Percentiles rank a stretch among this genome's conserved stretches.
Evolutionary conservation across 2,888 invertebrate species (phyloP).

Genomic region (Watsonalla binaria): DNA sequence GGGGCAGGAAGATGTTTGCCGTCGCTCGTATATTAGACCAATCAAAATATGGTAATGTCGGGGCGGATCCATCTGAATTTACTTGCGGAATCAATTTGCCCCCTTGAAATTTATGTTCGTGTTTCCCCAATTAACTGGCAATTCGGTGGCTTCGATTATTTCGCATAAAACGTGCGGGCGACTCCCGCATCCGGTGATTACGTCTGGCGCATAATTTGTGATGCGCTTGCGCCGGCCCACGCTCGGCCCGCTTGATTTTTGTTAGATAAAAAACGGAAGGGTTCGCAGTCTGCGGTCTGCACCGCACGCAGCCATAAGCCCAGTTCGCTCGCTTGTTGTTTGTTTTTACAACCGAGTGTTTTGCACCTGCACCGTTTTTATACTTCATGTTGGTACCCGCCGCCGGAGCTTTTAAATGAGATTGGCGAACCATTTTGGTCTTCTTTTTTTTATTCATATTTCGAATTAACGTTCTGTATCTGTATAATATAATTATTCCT

Average conservation of each 20-base stretch:
- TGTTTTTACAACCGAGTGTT: slow-evolving; percentile 58
- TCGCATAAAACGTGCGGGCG: slow-evolving; percentile 74
- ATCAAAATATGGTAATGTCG: slow-evolving; percentile 71
- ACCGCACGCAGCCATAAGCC: slow-evolving; percentile 4
- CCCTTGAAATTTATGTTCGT: slow-evolving; percentile 66
- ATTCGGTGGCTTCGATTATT: slow-evolving; percentile 78
- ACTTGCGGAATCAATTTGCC: slow-evolving; percentile 68
- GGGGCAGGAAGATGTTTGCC: slow-evolving; percentile 59
- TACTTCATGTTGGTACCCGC: slow-evolving; percentile 45
- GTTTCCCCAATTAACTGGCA: slow-evolving; percentile 75
- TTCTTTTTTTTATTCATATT: slow-evolving; percentile 39
- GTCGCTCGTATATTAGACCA: slow-evolving; percentile 60
- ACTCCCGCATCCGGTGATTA: slow-evolving; percentile 79
- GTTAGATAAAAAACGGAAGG: slow-evolving; percentile 71
- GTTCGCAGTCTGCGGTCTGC: slow-evolving; percentile 33
- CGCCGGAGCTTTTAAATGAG: slow-evolving; percentile 43
- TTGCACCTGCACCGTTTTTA: slow-evolving; percentile 69
- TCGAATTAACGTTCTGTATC: slow-evolving; percentile 15
- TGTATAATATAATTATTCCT: slow-evolving; percentile 33
- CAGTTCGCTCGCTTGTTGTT: slow-evolving; percentile 50
- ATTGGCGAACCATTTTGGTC: slow-evolving; percentile 36
- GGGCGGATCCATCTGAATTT: slow-evolving; percentile 39
- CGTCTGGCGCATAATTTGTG: slow-evolving; percentile 70
- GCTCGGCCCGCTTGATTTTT: slow-evolving; percentile 61
- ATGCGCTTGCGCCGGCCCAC: slow-evolving; percentile 62